Base-by-base conservation (phyloP, 30 jellyfish, hydroid and myxozoan species). In the Pelagia noctiluca region DNA sequence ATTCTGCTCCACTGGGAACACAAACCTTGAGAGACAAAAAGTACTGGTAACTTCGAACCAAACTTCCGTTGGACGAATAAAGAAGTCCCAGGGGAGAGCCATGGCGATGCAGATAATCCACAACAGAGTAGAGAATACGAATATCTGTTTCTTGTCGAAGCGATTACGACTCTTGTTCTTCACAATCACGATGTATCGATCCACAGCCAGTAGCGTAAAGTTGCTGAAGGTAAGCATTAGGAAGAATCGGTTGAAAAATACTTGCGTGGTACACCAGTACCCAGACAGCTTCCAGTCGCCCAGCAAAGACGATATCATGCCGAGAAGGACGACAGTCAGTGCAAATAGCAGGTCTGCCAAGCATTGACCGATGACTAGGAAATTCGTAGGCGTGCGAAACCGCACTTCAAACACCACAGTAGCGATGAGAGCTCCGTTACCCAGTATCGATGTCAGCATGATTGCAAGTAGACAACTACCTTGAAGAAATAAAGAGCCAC, bases 301-400 rank as follows among this genome's bases (percentile, higher is more conserved):
- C 28, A 52, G 78, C 18, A 46, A 18, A 0, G 80, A 29, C 1
- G 87, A 81, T 1, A 71, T 35, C 8, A 76, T 12, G 12, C 90
- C 52, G 60, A 76, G 50, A 24, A 50, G 52, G 64, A 61, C 42
- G 26, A 86, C 96, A n/a, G 50, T 63, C 1, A 86, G 75, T 4
- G 87, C 61, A 82, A 86, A 22, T 1, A 42, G 42, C 24, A 86
- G 60, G 64, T 86, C 96, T 30, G 61, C 87, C n/a, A 63, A 1
- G 76, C 90, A 86, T 35, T 86, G 96, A 66, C 90, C 80, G 16
- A 77, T 64, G 33, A 86, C 78, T 26, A 86, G 63, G 35, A 49
- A 71, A 68, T 86, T 86, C 22, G 88, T 76, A 12, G 90, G 87
- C 19, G 96, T 75, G 30, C 96, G 90, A 70, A 75, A 86, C 53